Evolutionary conservation across 2,113 vertebrate species (phyloP), one percentile per base, ranked within the genome.

Genomic region (Columba livia): DNA sequence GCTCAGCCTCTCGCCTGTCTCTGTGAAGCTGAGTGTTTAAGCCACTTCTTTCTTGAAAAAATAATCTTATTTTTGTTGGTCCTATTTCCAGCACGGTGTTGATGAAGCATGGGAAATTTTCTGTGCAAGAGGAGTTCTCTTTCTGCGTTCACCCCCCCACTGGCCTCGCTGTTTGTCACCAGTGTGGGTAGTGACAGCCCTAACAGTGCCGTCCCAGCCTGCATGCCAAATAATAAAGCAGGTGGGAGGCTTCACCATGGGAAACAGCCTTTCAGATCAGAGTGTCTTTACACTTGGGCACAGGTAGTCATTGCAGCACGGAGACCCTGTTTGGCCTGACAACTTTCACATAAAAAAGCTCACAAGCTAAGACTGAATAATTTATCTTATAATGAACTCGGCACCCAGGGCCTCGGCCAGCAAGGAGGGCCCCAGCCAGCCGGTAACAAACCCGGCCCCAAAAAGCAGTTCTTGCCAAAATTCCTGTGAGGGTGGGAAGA

Each of bases 381-480:
- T 69, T 54, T 61, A 13, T 62, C 75, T 89, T 67, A 38, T 12
- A 84, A 56, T 0, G 3, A 85, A 34, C 29, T 85, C 12, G 7
- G 64, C 44, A 64, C 60, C 28, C 44, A 79, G 23, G 40, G 29
- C 36, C 70, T 40, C 1, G 0, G 56, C 17, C n/a, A 85, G 29
- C 9, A 28, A 71, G 14, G n/a, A 75, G 38, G 48, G 36, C 21
- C n/a, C 25, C 70, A 62, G 53, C n/a, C 1, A 9, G 57, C 61
- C 2, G 0, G 71, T 84, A 62, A 71, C 32, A 58, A 88, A 57
- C 5, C 4, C 0, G 0, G 32, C 26, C 47, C 26, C 56, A 74
- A 50, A 89, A 85, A 34, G 15, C 23, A 47, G 16, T 21, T 42
- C 70, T 53, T 77, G 34, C 54, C 72, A 86, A 92, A 86, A 90